Evolutionary conservation across 2,888 invertebrate species (phyloP).

Genomic region (Chrysina gloriosa): DNA sequence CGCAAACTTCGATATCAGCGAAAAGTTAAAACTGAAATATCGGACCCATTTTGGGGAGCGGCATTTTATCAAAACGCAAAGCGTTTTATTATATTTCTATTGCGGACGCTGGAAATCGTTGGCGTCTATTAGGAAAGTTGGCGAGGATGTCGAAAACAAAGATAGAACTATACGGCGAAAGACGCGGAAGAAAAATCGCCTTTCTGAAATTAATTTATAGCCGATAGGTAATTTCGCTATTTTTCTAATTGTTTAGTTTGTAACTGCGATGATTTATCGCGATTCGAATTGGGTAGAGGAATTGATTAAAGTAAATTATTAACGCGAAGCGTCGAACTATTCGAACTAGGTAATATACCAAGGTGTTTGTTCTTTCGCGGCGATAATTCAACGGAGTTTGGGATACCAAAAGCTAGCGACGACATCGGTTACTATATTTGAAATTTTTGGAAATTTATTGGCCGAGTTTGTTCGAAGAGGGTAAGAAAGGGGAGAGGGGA

Average conservation of each 20-base stretch:
- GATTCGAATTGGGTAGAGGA: not conserved
- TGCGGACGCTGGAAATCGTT: conserved; percentile 52
- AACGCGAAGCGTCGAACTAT: not conserved
- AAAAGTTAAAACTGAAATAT: conserved; percentile 60
- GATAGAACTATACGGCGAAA: not conserved
- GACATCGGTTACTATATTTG: too few species aligned
- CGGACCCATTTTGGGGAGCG: conserved; percentile 54
- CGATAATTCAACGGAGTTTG: conserved; percentile 9
- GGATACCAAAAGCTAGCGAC: too few species aligned
- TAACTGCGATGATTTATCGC: not conserved
- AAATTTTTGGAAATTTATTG: too few species aligned
- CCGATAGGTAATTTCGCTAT: not conserved
- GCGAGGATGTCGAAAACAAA: not conserved
- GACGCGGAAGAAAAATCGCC: not conserved
- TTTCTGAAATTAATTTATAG: conserved; percentile 43
- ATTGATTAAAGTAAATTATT: conserved; percentile 4
- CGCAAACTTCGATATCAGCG: conserved; percentile 59
- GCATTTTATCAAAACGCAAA: conserved; percentile 57
- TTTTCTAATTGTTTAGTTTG: conserved; percentile 25
- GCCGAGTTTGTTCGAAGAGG: too few species aligned
- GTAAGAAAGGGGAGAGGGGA: too few species aligned
- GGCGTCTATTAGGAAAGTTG: conserved; percentile 50
- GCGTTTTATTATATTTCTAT: conserved; percentile 57
- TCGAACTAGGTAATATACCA: conserved; percentile 1
- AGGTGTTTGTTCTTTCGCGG: not conserved